phyloP scores from a whole-genome alignment of 2,888 invertebrate genomes.

The Oxyscelio sp. region DNA sequence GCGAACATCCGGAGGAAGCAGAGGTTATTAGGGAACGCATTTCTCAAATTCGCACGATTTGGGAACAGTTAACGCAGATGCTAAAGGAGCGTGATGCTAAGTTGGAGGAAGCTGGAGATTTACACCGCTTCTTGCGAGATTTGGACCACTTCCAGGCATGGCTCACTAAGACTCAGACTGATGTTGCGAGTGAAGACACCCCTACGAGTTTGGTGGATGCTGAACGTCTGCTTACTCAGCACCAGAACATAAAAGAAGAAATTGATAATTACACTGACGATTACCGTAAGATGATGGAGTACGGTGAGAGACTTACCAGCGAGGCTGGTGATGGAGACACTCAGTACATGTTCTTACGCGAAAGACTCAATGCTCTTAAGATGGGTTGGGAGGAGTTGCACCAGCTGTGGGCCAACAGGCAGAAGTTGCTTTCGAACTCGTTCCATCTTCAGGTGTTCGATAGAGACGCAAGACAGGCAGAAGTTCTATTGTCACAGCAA shows the following conservation, averaged over 20 bases:
- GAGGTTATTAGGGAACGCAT: constrained; percentile 96
- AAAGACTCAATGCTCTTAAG: constrained; percentile 98
- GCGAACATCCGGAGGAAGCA: constrained; percentile 98
- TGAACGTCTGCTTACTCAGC: constrained; percentile 98
- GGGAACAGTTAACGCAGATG: constrained; percentile 99
- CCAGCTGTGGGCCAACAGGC: constrained; percentile 99
- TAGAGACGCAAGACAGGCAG: constrained; percentile 98
- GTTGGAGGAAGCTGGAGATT: constrained; percentile 99
- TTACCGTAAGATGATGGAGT: constrained; percentile 99
- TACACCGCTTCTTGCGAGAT: constrained; percentile 99
- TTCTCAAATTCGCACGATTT: constrained; percentile 96
- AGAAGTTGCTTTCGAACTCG: constrained; percentile 97
- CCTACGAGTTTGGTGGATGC: constrained; percentile 98
- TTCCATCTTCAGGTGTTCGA: constrained; percentile 98
- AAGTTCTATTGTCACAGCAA: constrained; percentile 98
- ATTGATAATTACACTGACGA: constrained; percentile 99
- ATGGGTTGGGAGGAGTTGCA: constrained; percentile 99
- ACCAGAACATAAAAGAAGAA: constrained; percentile 99
- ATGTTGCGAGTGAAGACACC: constrained; percentile 98
- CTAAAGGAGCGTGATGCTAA: constrained; percentile 99
- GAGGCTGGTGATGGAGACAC: constrained; percentile 95
- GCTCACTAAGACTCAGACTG: constrained; percentile 99
- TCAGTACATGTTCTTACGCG: constrained; percentile 99
- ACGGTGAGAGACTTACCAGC: constrained; percentile 97
- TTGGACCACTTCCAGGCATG: constrained; percentile 99